A percentile compares a stretch with the other conserved stretches of the same genome.
phyloP scores from a whole-genome alignment of 2,113 vertebrate species.

The Rattus rattus region DNA sequence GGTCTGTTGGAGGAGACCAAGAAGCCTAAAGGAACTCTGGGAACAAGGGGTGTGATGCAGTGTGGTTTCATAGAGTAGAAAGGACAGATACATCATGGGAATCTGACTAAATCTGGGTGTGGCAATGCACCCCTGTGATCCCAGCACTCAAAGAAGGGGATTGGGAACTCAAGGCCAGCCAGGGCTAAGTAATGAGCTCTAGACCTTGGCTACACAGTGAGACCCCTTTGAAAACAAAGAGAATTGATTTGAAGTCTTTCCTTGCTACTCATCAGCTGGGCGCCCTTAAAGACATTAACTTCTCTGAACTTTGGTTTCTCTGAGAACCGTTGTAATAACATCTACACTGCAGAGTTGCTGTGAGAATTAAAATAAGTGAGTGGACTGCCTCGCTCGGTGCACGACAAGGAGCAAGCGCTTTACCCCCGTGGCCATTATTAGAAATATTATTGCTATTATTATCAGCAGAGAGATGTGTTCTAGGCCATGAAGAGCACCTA shows the following conservation, averaged over 20 bases:
- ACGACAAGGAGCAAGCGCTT: slow-evolving; percentile 26
- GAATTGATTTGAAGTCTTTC: neutral
- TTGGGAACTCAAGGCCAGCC: neutral
- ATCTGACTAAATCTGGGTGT: neutral
- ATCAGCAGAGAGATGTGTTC: neutral
- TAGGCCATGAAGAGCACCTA: neutral
- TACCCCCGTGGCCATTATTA: neutral
- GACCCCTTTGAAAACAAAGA: neutral
- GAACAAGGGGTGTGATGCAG: neutral
- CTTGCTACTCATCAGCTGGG: neutral
- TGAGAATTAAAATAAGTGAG: slow-evolving; percentile 61
- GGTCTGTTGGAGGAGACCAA: neutral
- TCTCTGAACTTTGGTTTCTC: slow-evolving; percentile 57
- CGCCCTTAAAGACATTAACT: slow-evolving; percentile 4
- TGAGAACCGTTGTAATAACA: slow-evolving; percentile 35
- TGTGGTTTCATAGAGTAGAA: neutral
- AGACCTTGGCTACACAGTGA: neutral
- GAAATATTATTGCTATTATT: slow-evolving; percentile 28
- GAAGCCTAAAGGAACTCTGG: neutral
- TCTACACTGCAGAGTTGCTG: slow-evolving; percentile 30
- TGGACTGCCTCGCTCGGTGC: slow-evolving; percentile 5
- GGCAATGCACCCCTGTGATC: neutral
- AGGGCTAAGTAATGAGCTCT: neutral
- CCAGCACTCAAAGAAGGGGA: neutral
- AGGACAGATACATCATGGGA: neutral